Percentiles rank a stretch among this genome's conserved stretches.
phyloP scores from a whole-genome alignment of 2,113 vertebrate species.

The Psilopsiagon aymara region DNA sequence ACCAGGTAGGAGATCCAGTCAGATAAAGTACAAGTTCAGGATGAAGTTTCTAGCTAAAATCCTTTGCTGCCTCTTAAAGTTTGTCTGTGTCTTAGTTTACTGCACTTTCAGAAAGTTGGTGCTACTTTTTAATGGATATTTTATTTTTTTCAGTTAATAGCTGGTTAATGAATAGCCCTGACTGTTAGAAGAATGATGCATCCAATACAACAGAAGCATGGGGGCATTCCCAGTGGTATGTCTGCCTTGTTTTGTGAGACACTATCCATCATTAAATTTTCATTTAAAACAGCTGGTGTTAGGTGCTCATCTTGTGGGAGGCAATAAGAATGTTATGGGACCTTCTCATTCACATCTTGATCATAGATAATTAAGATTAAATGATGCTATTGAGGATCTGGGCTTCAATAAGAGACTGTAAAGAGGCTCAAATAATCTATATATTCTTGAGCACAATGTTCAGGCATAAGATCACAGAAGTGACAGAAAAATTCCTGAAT shows the following conservation, averaged over 20 bases:
- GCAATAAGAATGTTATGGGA: not conserved
- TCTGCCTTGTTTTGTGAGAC: constrained; percentile 34
- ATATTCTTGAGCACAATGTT: not conserved
- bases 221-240: constrained; percentile 28
- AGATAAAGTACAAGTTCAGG: not conserved
- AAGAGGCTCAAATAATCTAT: not conserved
- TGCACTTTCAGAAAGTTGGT: not conserved
- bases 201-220: constrained; percentile 6
- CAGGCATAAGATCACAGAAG: not conserved
- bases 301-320: not conserved
- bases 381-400: not conserved
- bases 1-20: not conserved
- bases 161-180: constrained; percentile 41
- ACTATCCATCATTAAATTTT: not conserved
- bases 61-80: not conserved
- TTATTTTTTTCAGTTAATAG: constrained; percentile 28
- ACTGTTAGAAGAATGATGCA: constrained; percentile 17
- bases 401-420: not conserved
- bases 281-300: not conserved
- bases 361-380: not conserved
- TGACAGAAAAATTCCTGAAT: not conserved
- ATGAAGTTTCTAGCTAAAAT: not conserved
- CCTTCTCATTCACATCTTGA: not conserved
- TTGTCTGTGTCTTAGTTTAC: not conserved
- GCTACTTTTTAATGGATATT: not conserved